Percentiles rank a stretch among this genome's conserved stretches.
phyloP scores from a whole-genome alignment of 2,888 invertebrate genomes.

The Pyrrhosoma nymphula region DNA sequence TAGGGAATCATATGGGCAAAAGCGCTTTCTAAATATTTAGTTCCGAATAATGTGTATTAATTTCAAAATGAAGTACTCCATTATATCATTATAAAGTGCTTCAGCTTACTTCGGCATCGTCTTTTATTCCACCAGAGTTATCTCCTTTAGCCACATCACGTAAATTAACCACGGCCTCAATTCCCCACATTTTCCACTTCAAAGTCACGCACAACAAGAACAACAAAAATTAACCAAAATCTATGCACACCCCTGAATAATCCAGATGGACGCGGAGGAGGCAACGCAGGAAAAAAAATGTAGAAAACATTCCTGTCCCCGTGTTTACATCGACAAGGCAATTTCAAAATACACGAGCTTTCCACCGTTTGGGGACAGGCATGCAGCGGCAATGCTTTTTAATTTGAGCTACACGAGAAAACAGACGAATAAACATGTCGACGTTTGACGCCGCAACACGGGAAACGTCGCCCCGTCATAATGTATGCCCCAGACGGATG shows the following conservation, averaged over 20 bases:
- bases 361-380: neutral
- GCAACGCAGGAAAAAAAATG: neutral
- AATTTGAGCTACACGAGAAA: slow-evolving; percentile 29
- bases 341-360: slow-evolving; percentile 32
- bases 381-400: slow-evolving; percentile 8
- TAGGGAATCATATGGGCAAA: too few relatives aligned
- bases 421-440: slow-evolving; percentile 40
- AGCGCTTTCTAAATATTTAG: too few relatives aligned
- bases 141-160: too few relatives aligned
- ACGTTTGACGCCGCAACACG: slow-evolving; percentile 33
- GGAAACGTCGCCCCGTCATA: slow-evolving; percentile 28
- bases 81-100: too few relatives aligned
- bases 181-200: too few relatives aligned
- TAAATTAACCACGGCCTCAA: neutral
- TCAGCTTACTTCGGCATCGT: too few relatives aligned
- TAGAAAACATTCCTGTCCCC: neutral
- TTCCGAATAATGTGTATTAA: too few relatives aligned
- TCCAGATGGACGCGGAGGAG: neutral
- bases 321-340: slow-evolving; percentile 33
- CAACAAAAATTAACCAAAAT: neutral
- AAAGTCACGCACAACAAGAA: neutral
- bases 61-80: too few relatives aligned
- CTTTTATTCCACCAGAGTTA: too few relatives aligned
- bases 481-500: slow-evolving; percentile 30
- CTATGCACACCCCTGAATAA: slow-evolving; percentile 27